Percentiles rank a stretch among this genome's conserved stretches.
phyloP scores from a whole-genome alignment of 2,113 vertebrate species.

The Tonatia bakeri region DNA sequence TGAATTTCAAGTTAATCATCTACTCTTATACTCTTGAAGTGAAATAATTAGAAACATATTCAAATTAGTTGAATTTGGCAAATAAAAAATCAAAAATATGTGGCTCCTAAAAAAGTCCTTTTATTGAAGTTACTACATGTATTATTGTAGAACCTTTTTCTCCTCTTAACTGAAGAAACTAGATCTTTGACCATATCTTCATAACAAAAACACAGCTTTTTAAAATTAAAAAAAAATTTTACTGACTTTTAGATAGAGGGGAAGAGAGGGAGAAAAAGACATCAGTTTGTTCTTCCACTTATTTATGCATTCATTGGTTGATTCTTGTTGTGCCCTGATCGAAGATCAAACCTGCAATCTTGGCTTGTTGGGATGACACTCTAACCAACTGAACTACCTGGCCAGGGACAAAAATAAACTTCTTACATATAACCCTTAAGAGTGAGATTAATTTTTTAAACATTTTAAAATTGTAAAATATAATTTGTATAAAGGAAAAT shows the following conservation, averaged over 20 bases:
- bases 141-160: not conserved
- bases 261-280: too few relatives aligned
- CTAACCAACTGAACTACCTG: too few relatives aligned
- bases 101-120: not conserved
- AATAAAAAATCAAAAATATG: not conserved
- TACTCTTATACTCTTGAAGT: not conserved
- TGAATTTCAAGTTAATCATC: not conserved
- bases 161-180: not conserved
- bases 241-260: too few relatives aligned
- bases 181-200: not conserved
- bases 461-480: not conserved
- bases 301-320: too few relatives aligned
- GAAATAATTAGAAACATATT: slow-evolving; percentile 13
- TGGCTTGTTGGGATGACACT: too few relatives aligned
- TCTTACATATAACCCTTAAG: not conserved
- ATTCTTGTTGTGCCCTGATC: too few relatives aligned
- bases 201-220: not conserved
- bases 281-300: too few relatives aligned
- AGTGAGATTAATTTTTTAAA: not conserved
- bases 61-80: not conserved
- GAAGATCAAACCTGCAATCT: too few relatives aligned
- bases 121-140: not conserved
- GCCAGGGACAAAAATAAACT: not conserved
- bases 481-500: not conserved
- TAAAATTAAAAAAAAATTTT: too few relatives aligned